Evolutionary conservation across 1,140 invertebrate genomes (phyloP).

Genomic region (Atta cephalotes): DNA sequence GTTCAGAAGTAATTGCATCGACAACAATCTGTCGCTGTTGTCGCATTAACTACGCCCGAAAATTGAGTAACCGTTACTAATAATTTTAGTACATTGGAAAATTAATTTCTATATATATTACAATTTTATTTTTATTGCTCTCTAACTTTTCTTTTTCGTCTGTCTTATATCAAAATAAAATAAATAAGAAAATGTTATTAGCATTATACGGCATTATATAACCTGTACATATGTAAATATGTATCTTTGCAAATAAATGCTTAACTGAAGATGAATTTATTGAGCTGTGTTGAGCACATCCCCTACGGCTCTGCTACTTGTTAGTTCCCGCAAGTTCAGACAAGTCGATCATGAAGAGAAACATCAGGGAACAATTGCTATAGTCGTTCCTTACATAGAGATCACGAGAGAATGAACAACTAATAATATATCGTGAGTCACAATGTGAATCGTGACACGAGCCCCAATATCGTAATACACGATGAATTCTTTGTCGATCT

Average conservation of each 20-base stretch:
- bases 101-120: slow-evolving; percentile 46
- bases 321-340: slow-evolving; percentile 1
- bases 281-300: background rate
- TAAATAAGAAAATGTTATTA: background rate
- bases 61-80: slow-evolving; percentile 48
- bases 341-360: slow-evolving; percentile 10
- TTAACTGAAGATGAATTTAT: slow-evolving; percentile 17
- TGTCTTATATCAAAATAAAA: background rate
- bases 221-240: background rate
- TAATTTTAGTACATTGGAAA: slow-evolving; percentile 27
- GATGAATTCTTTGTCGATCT: background rate
- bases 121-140: background rate
- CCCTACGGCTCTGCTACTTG: background rate
- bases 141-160: background rate
- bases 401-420: slow-evolving; percentile 69
- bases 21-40: slow-evolving; percentile 48
- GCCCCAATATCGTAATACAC: slow-evolving; percentile 61
- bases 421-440: slow-evolving; percentile 77
- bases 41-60: slow-evolving; percentile 21
- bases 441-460: slow-evolving; percentile 73
- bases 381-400: slow-evolving; percentile 59
- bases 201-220: background rate
- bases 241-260: slow-evolving; percentile 9
- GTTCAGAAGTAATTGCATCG: slow-evolving; percentile 27
- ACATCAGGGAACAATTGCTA: slow-evolving; percentile 53